Evolutionary conservation across 2,113 vertebrate species (phyloP).

Genomic region (Ammodytes dubius): DNA sequence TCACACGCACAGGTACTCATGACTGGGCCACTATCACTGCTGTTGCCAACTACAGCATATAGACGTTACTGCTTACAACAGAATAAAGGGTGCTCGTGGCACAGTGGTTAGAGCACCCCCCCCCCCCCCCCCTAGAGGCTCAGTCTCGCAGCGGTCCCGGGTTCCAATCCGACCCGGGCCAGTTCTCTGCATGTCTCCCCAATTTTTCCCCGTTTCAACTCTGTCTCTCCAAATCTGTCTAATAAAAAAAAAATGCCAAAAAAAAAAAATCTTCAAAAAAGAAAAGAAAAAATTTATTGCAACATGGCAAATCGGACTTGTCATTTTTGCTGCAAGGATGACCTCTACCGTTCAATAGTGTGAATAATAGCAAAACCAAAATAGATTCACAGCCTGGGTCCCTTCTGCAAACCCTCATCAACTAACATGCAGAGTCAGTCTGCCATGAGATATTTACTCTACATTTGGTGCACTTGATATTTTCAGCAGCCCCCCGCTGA

Average conservation of each 20-base stretch:
- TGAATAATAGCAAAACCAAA: neutral
- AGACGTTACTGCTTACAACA: neutral
- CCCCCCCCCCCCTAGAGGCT: too few relatives aligned
- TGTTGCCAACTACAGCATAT: neutral
- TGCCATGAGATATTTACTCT: constrained; percentile 2
- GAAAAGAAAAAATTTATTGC: neutral
- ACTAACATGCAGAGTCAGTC: neutral
- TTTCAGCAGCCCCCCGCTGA: neutral
- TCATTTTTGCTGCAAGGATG: constrained; percentile 45
- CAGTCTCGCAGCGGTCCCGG: too few relatives aligned
- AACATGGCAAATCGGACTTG: neutral
- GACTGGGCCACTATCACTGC: neutral
- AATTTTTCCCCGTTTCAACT: too few relatives aligned
- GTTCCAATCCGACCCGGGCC: too few relatives aligned
- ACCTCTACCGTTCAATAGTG: constrained; percentile 52
- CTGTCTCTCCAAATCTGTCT: too few relatives aligned
- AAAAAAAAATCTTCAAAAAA: too few relatives aligned
- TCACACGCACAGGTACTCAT: constrained; percentile 91
- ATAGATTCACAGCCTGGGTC: neutral
- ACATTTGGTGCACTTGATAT: neutral
- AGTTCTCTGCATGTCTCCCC: too few relatives aligned
- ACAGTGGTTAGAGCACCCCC: too few relatives aligned
- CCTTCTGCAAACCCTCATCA: constrained; percentile 3
- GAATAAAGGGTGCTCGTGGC: neutral
- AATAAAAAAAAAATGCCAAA: too few relatives aligned